Conservation (phyloP, 2,888 invertebrate genomes). For the Aphodius granarius region DNA sequence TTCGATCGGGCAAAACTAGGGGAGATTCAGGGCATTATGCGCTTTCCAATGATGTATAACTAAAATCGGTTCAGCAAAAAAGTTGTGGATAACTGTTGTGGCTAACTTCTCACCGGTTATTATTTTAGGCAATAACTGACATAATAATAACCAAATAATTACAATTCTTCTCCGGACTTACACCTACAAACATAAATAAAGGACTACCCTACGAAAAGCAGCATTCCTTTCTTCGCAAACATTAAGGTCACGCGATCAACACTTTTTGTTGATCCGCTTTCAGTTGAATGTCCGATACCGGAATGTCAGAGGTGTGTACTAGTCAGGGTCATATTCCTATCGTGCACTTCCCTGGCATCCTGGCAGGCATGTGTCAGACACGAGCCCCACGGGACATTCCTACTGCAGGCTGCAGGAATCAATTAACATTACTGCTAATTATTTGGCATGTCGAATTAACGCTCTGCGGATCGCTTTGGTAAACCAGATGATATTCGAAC, state of each 20-base stretch:
- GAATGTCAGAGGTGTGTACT: neutral
- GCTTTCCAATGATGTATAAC: too few species aligned
- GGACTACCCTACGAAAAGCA: neutral
- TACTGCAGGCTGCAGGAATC: conserved; percentile 44
- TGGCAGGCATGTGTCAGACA: conserved; percentile 37
- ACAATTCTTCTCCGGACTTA: too few species aligned
- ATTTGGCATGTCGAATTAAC: conserved; percentile 25
- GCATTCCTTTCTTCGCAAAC: neutral
- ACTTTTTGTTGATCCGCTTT: neutral
- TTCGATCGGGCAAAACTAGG: too few species aligned
- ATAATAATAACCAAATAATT: too few species aligned
- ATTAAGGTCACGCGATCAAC: neutral
- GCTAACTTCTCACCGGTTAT: too few species aligned
- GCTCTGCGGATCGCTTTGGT: neutral
- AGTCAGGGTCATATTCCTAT: conserved; percentile 19
- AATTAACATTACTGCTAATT: conserved; percentile 46
- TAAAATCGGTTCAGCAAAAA: too few species aligned
- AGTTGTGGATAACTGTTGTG: too few species aligned
- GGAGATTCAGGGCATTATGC: too few species aligned
- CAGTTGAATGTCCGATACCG: too few species aligned
- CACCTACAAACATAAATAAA: too few species aligned
- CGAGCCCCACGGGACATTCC: conserved; percentile 38
- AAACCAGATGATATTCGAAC: neutral
- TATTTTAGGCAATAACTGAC: too few species aligned
- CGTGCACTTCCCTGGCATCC: conserved; percentile 31